These are phyloP conservation scores for Abrostola tripartita DNA, from an alignment of 2,888 invertebrate genomes.

Conservation along the genomic window DNA sequence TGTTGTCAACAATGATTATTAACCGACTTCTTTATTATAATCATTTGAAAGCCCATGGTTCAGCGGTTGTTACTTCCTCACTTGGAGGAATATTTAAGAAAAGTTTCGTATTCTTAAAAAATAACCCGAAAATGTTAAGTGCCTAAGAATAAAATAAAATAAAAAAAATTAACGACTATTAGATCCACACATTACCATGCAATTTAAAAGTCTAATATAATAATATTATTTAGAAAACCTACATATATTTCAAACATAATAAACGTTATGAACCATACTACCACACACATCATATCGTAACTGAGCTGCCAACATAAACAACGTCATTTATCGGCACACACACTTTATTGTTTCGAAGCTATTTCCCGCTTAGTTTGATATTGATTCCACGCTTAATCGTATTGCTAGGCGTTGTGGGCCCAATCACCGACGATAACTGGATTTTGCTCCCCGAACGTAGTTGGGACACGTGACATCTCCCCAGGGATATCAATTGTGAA, in stretches of 20 bases:
- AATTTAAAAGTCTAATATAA: neutral
- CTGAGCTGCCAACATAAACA: slow-evolving; percentile 35
- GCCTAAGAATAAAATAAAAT: too few relatives aligned
- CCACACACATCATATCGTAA: slow-evolving; percentile 1
- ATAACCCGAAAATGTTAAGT: too few relatives aligned
- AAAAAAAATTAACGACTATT: too few relatives aligned
- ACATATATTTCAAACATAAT: neutral
- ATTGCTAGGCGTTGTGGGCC: slow-evolving; percentile 78
- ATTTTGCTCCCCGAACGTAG: slow-evolving; percentile 73
- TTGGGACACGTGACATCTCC: slow-evolving; percentile 69
- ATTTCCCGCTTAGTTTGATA: slow-evolving; percentile 67
- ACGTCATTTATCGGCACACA: slow-evolving; percentile 52
- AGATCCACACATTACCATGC: neutral
- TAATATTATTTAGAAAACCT: neutral
- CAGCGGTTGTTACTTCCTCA: too few relatives aligned
- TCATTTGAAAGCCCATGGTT: too few relatives aligned
- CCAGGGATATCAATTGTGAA: slow-evolving; percentile 69
- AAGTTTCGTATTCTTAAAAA: too few relatives aligned
- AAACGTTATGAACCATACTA: neutral
- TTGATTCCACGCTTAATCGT: slow-evolving; percentile 75
- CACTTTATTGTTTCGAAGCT: slow-evolving; percentile 60
- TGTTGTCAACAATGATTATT: too few relatives aligned
- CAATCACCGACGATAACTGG: slow-evolving; percentile 81
- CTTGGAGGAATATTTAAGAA: too few relatives aligned
- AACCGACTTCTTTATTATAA: too few relatives aligned